Base-by-base conservation (phyloP, 2,888 invertebrate species). In the Acanthopleura granulata region DNA sequence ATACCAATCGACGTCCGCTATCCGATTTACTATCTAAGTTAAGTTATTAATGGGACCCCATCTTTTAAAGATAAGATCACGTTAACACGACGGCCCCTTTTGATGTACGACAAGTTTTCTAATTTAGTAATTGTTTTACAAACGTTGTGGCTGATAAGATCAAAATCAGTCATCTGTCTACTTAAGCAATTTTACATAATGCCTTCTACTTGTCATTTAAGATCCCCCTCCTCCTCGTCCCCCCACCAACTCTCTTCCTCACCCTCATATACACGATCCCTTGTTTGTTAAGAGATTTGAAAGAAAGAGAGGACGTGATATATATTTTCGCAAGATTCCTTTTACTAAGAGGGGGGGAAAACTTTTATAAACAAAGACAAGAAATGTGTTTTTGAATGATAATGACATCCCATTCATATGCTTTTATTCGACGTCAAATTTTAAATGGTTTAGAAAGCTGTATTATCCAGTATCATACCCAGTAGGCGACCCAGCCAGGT, bases 81-180 rank as follows among this genome's bases (percentile, higher is more conserved):
- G 25, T 66, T 66, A 66, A 27, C 29, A 27, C 25, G 29, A 22
- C 66, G 66, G 27, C 29, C 25, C 25, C 29, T 25, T 66, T 66
- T 66, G 66, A 66, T 66, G 25, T 66, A 25, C 1, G 66, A 25
- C 25, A 27, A 27, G 66, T 66, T 66, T 22, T 66, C 66, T 66
- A 66, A 66, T 66, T 66, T 66, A 15, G 66, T 66, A 66, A 66
- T 66, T 66, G 66, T 66, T 66, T 66, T 66, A 66, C 66, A 66
- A 66, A 66, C 29, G 66, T 25, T 22, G 15, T 66, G 29, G 29
- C 15, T 27, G 66, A 66, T 66, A 66, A 27, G 6, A 66, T 66
- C 66, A 66, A 16, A 66, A 66, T 66, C 29, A 66, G 22, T 66
- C 66, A 66, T 16, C 29, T 22, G 16, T 22, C 16, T 66, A 66